Conservation (phyloP, 2,797 vertebrate species). For the Acanthurus leucopareius region DNA sequence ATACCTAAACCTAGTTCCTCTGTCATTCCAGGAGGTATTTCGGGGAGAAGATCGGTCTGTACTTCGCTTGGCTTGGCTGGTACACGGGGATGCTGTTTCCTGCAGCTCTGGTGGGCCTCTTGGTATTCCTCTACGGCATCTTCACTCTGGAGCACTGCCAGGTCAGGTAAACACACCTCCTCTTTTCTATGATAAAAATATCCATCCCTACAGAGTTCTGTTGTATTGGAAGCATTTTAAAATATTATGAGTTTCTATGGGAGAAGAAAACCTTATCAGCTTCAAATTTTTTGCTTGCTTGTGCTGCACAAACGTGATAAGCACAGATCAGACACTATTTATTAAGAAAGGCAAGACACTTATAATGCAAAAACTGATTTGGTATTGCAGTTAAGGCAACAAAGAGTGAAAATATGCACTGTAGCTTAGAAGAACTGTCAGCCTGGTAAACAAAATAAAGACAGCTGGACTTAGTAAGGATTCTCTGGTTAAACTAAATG, state of each 20-base stretch:
- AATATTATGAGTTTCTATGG: background rate
- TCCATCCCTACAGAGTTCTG: background rate
- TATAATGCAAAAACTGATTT: constrained; percentile 17
- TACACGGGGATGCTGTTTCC: constrained; percentile 97
- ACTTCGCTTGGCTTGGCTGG: constrained; percentile 96
- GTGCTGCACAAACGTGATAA: background rate
- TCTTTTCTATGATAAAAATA: constrained; percentile 17
- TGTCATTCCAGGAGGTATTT: constrained; percentile 89
- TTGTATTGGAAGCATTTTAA: background rate
- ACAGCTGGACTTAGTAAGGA: too few species aligned
- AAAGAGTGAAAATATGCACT: constrained; percentile 25
- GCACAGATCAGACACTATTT: background rate
- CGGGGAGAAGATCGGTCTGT: constrained; percentile 94
- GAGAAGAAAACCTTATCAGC: constrained; percentile 1
- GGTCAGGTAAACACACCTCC: constrained; percentile 89
- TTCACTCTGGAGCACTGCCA: constrained; percentile 95
- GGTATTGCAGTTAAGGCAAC: constrained; percentile 6
- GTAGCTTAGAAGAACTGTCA: background rate
- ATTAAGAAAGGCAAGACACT: background rate
- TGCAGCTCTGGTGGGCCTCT: constrained; percentile 92
- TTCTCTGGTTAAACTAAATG: background rate
- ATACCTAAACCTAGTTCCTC: background rate
- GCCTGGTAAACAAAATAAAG: background rate
- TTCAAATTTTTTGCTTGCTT: background rate
- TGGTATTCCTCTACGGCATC: constrained; percentile 93